Base-by-base conservation (phyloP, 2,888 invertebrate genomes). In the Catocala sponsa region DNA sequence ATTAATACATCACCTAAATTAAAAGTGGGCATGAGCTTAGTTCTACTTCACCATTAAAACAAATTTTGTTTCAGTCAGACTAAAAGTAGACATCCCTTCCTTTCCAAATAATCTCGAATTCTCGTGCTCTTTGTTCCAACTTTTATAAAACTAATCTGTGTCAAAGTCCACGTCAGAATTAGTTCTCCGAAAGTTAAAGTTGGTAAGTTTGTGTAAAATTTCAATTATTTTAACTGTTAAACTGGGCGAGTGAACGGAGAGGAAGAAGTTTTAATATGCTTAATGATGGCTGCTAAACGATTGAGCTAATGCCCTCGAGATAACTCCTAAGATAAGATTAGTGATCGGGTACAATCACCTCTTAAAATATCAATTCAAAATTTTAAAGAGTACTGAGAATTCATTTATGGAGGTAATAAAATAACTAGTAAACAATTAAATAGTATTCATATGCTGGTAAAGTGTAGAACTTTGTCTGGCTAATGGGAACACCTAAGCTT, bases 91-190 rank as follows among this genome's bases (percentile, higher is more conserved):
- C 35, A 5, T 12, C 7, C n/a, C n/a, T 25, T 46, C 38, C 47
- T 42, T 55, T 56, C 41, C 15, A 43, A 56, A 49, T 38, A 50
- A 52, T 47, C 6, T 2, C 32, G 6, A 25, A 53, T 6, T 52
- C 41, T 48, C 51, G n/a, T 46, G 44, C 53, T 54, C 38, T 53
- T 13, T 51, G 32, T 47, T 52, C 35, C n/a, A 38, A 41, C n/a
- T 57, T 57, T 57, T 54, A 62, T 41, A 57, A 55, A 63, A 58
- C 58, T 51, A 55, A 59, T 63, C 55, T 63, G 46, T 13, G 58
- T 63, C 63, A 59, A 58, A 63, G 63, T 58, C 42, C 47, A 38
- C 33, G 63, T 58, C 51, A 63, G 47, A 63, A 63, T 63, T 53
- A 57, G 54, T 50, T 54, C 35, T 49, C 15, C n/a, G n/a, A 49